Base-by-base conservation (phyloP, 2,113 vertebrate genomes). In the Sula dactylatra region DNA sequence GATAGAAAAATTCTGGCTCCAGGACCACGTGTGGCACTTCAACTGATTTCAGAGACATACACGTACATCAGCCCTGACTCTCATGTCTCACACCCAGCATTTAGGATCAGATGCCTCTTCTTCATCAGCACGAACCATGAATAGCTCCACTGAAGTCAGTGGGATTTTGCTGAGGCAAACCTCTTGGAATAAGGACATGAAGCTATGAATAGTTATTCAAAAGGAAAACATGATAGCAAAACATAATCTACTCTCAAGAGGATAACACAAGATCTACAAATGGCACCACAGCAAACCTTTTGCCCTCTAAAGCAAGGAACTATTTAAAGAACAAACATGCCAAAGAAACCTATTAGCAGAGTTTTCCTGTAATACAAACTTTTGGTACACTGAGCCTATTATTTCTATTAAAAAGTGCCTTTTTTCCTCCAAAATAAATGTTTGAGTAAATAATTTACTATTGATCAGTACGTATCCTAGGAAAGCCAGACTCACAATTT, bases 91-190 rank as follows among this genome's bases (percentile, higher is more conserved):
- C 24, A 3, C 25, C 4, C 2, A 1, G 29, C 3, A 3, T 25
- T 70, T 13, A 10, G 54, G 66, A 73, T 54, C n/a, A 6, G 64
- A 26, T 32, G 71, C 45, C n/a, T 45, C 40, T 83, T 67, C 64
- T 36, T 32, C 71, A 47, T 15, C 90, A 76, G 76, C 83, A 32
- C 0, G 26, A 72, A 20, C 49, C 71, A 72, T 1, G 8, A 86
- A 80, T 38, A 90, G 54, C 74, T 64, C 62, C 38, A 14, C 21
- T 34, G 82, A 19, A 88, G 80, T n/a, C 86, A 50, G 71, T 13
- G 69, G 83, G 82, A 73, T 92, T 91, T 67, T 80, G 83, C 84
- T 92, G 85, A 76, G 52, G 58, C 38, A 94, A 93, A 79, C n/a
- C 67, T 50, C 87, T 44, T 55, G 71, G 88, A 82, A 76, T 49